Evolutionary conservation across 2,797 vertebrate genomes (phyloP), one percentile per base, ranked within the genome.

Genomic region (Helarctos malayanus): DNA sequence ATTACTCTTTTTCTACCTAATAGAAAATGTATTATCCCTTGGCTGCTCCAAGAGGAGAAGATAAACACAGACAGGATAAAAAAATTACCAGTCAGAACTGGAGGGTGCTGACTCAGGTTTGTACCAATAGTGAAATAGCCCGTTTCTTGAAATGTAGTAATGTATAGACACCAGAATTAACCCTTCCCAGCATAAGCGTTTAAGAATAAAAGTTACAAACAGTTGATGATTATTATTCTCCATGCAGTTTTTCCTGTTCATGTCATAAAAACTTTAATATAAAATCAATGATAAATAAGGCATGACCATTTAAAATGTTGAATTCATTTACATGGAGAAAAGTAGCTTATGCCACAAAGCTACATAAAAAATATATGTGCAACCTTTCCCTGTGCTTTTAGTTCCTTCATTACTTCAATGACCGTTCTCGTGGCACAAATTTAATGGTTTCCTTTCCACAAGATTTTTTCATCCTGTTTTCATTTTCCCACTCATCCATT

Each of bases 21-120:
- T 78, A 96, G 89, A 97, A 95, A 56, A 35, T 94, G 71, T 86
- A 94, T 84, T 54, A 91, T 91, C 92, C 76, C 71, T 94, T 13
- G 71, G 85, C 54, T 35, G 35, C 57, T 98, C 91, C 59, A 89
- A 97, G 56, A 94, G 86, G 81, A 96, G n/a, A 97, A 96, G 94
- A 97, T 96, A 97, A 98, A 96, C 89, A 86, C 54, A 98, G 92
- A 89, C 63, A 94, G 89, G 57, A 82, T 90, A 32, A 91, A 93
- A 93, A 97, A 92, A 93, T 19, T 16, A 52, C 35, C 38, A n/a
- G 16, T 95, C 69, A 86, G 79, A 32, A 0, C 6, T 75, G 68
- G 41, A 94, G 68, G 94, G 85, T 78, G 95, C 93, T 98, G 98
- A 97, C 56, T 95, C 1, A 78, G 79, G 85, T 52, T 95, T 91